These are phyloP conservation scores for Eumacrocentrus americanus DNA, from an alignment of 2,888 invertebrate species.

Conservation along the genomic window DNA sequence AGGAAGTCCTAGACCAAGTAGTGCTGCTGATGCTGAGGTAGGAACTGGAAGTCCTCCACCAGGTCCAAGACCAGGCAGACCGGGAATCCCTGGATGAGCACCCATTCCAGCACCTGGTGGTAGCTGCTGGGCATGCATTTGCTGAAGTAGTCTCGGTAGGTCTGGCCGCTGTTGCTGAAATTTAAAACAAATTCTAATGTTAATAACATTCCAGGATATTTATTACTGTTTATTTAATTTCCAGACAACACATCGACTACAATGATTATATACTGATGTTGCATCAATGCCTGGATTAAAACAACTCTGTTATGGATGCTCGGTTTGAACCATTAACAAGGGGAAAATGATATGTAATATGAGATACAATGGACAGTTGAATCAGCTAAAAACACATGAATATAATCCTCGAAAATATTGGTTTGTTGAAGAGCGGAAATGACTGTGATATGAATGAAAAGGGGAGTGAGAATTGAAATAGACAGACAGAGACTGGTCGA, in stretches of 20 bases:
- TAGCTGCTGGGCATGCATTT: slow-evolving; percentile 88
- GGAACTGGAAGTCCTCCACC: slow-evolving; percentile 62
- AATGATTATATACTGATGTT: no score
- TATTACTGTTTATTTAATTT: no score
- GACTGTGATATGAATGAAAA: background rate
- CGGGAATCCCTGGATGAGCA: slow-evolving; percentile 71
- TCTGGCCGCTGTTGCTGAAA: slow-evolving; percentile 86
- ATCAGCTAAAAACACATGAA: no score
- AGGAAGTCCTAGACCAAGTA: slow-evolving; percentile 62
- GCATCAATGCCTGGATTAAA: no score
- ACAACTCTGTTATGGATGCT: no score
- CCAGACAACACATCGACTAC: no score
- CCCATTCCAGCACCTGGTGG: slow-evolving; percentile 75
- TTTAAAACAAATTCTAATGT: slow-evolving; percentile 26
- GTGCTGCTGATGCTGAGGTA: slow-evolving; percentile 62
- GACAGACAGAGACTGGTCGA: slow-evolving; percentile 24
- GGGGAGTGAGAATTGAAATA: slow-evolving; percentile 8
- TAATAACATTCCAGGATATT: background rate
- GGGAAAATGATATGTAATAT: no score
- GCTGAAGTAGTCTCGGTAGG: slow-evolving; percentile 82
- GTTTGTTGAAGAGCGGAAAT: background rate
- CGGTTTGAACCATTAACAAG: no score
- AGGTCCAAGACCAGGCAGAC: slow-evolving; percentile 63
- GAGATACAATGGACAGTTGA: no score
- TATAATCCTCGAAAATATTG: slow-evolving; percentile 11